These are phyloP conservation scores for Philopotamus ludificatus DNA, from an alignment of 1,140 invertebrate species.

Conservation along the genomic window DNA sequence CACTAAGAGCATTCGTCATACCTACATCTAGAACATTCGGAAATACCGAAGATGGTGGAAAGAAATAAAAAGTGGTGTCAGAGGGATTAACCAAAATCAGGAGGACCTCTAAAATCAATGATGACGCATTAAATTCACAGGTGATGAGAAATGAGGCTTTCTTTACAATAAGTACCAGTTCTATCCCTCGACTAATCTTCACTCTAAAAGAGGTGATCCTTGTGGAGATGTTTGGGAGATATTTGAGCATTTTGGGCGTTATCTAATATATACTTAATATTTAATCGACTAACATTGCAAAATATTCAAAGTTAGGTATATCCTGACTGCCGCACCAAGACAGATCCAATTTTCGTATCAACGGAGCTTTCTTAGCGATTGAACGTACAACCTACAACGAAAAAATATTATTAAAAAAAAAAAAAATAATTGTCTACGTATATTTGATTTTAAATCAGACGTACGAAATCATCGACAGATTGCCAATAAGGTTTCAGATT, in stretches of 20 bases:
- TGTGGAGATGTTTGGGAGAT: too few relatives aligned
- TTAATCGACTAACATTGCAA: constrained; percentile 62
- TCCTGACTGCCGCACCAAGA: constrained; percentile 85
- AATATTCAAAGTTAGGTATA: constrained; percentile 58
- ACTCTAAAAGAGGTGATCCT: too few relatives aligned
- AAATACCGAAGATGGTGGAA: too few relatives aligned
- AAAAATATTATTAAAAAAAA: constrained; percentile 27
- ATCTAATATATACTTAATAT: too few relatives aligned
- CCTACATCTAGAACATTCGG: too few relatives aligned
- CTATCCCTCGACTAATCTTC: too few relatives aligned
- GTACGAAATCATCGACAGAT: constrained; percentile 59
- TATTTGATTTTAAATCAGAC: constrained; percentile 29
- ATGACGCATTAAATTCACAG: background rate
- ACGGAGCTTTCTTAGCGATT: constrained; percentile 62
- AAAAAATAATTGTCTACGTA: constrained; percentile 1
- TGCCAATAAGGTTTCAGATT: constrained; percentile 76
- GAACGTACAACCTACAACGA: constrained; percentile 57
- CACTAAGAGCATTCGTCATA: too few relatives aligned
- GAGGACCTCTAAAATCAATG: too few relatives aligned
- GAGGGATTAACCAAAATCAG: too few relatives aligned
- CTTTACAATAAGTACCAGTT: too few relatives aligned
- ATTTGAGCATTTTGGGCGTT: too few relatives aligned
- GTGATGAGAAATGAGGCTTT: background rate
- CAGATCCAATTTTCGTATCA: constrained; percentile 75
- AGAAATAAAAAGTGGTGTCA: too few relatives aligned